Base-by-base conservation (phyloP, 1,140 invertebrate genomes). In the Antheraea pernyi region DNA sequence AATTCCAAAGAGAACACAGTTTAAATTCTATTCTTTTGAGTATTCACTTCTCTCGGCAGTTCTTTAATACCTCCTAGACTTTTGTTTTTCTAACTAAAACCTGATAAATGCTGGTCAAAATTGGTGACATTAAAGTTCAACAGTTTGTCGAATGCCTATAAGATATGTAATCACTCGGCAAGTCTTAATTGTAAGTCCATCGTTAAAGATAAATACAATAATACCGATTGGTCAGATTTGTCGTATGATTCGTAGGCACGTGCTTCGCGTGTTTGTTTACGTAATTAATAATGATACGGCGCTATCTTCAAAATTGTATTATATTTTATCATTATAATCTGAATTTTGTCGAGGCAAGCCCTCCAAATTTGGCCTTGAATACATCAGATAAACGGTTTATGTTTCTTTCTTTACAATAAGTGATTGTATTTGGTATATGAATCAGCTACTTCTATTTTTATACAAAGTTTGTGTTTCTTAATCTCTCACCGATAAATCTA, bases 151-250 rank as follows among this genome's bases (percentile, higher is more conserved):
- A 63, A n/a, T 36, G 61, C 61, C 7, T 18, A 61, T 3, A 22
- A 13, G 10, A 37, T 37, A 37, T 11, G 61, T 63, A 63, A 63
- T 63, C 61, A 37, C 0, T 13, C 39, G 7, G 2, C 16, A 53
- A 53, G 46, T 16, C 19, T 22, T 63, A 30, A 37, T 63, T 63
- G 36, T n/a, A 53, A 53, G 16, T 16, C 37, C 37, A 16, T 63
- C 22, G n/a, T n/a, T 36, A 30, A 4, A 37, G 61, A 63, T 63
- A 63, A 63, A 30, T 13, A 37, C 30, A 37, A 37, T 63, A 16
- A 11, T 37, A 63, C n/a, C 30, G 13, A 69, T 69, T 69, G 68
- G 68, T 58, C 46, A 69, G 61, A 64, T 63, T 69, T 53, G 60
- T 69, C 67, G 67, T 69, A 69, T 60, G 67, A 63, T 63, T 36